Evolutionary conservation across 2,888 invertebrate species (phyloP).

Genomic region (Scaptomyza polygonia): DNA sequence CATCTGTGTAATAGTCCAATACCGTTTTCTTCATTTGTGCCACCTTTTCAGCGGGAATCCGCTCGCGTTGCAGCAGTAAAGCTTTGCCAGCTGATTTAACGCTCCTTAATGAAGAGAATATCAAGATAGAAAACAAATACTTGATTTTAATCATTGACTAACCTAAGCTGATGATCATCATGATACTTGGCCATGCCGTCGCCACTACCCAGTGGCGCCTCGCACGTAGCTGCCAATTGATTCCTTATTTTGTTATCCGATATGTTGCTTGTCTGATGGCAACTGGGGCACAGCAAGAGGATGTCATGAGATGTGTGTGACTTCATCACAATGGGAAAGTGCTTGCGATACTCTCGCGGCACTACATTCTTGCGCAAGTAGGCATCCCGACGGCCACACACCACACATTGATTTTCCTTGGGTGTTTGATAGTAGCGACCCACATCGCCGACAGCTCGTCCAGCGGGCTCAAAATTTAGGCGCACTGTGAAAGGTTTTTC

Average conservation of each 20-base stretch:
- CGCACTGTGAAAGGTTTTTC: conserved; percentile 87
- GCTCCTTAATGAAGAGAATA: conserved; percentile 80
- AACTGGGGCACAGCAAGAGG: conserved; percentile 88
- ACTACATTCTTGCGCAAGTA: conserved; percentile 92
- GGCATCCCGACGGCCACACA: conserved; percentile 89
- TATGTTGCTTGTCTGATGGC: conserved; percentile 89
- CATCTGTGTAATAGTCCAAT: conserved; percentile 85
- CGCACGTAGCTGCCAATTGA: conserved; percentile 86
- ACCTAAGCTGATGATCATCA: conserved; percentile 83
- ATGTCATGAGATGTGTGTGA: conserved; percentile 93
- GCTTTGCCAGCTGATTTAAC: conserved; percentile 87
- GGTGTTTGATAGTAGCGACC: conserved; percentile 90
- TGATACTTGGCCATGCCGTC: conserved; percentile 74
- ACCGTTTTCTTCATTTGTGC: conserved; percentile 85
- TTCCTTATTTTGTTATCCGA: conserved; percentile 87
- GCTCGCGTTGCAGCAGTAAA: conserved; percentile 84
- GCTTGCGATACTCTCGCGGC: conserved; percentile 92
- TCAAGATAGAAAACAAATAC: conserved; percentile 7
- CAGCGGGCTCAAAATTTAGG: conserved; percentile 91
- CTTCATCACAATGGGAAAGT: conserved; percentile 91
- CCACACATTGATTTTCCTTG: conserved; percentile 91
- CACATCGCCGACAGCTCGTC: conserved; percentile 88
- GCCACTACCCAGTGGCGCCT: conserved; percentile 87
- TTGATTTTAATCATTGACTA: conserved; percentile 1
- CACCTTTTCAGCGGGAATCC: conserved; percentile 86